Evolutionary conservation across 1,140 invertebrate species (phyloP).

Genomic region (Drosophila carrolli): DNA sequence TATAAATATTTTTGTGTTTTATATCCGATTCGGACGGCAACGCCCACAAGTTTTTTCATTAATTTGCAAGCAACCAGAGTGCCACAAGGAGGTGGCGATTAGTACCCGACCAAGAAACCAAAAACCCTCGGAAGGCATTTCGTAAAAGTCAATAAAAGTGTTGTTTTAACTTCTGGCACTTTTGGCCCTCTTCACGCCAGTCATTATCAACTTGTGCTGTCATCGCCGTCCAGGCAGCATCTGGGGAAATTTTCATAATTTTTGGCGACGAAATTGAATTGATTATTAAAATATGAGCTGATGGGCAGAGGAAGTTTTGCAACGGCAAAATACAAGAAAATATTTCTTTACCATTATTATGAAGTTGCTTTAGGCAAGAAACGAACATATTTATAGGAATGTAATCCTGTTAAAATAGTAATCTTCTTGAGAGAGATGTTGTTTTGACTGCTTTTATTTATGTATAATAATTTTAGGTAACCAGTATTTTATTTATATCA

Average conservation of each 20-base stretch:
- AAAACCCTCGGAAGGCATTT: not conserved
- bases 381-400: too few relatives aligned
- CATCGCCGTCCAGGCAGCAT: conserved; percentile 11
- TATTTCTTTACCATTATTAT: conserved; percentile 4
- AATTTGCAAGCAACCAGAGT: conserved; percentile 50
- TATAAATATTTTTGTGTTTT: conserved; percentile 57
- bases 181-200: conserved; percentile 16
- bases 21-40: conserved; percentile 46
- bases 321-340: not conserved
- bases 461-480: too few relatives aligned
- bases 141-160: conserved; percentile 62
- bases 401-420: not conserved
- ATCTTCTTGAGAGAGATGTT: not conserved
- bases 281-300: conserved; percentile 69
- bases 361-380: not conserved
- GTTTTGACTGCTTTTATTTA: too few relatives aligned
- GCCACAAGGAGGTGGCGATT: conserved; percentile 37
- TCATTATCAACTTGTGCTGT: conserved; percentile 68
- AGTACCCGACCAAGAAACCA: conserved; percentile 24
- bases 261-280: conserved; percentile 70
- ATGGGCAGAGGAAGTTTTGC: not conserved
- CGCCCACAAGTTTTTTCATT: conserved; percentile 76
- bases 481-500: too few relatives aligned
- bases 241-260: conserved; percentile 57
- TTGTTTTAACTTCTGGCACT: conserved; percentile 66